Percentiles rank a stretch among this genome's conserved stretches.
phyloP scores from a whole-genome alignment of 2,113 vertebrate species.

The Dicaeum eximium region DNA sequence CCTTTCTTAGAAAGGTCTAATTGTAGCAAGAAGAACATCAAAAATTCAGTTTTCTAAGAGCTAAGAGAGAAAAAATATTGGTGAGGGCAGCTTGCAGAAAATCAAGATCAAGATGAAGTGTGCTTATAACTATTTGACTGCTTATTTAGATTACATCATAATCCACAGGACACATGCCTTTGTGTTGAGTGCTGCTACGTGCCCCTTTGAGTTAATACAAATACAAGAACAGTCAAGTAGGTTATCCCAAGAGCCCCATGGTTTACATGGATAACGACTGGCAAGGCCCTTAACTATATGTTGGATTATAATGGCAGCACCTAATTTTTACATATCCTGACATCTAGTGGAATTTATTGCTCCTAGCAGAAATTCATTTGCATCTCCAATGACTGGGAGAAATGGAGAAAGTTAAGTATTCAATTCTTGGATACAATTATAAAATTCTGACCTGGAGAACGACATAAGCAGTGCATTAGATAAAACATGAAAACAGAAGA shows the following conservation, averaged over 20 bases:
- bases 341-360: slow-evolving; percentile 15
- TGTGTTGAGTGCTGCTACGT: not conserved
- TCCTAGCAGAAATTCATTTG: not conserved
- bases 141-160: not conserved
- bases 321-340: slow-evolving; percentile 21
- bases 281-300: not conserved
- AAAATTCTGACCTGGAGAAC: not conserved
- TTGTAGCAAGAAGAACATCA: not conserved
- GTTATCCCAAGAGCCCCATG: not conserved
- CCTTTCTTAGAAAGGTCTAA: not conserved
- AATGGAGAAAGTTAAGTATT: not conserved
- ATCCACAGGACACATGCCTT: not conserved
- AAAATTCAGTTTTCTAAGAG: not conserved
- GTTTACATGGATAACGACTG: not conserved
- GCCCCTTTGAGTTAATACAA: not conserved
- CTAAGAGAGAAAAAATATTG: not conserved
- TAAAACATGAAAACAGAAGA: not conserved
- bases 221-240: not conserved
- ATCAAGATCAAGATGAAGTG: not conserved
- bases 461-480: not conserved
- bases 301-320: not conserved
- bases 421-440: not conserved
- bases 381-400: not conserved
- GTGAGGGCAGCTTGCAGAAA: not conserved
- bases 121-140: not conserved